Conservation (phyloP, 2,113 vertebrate genomes). For the Pelobates fuscus region DNA sequence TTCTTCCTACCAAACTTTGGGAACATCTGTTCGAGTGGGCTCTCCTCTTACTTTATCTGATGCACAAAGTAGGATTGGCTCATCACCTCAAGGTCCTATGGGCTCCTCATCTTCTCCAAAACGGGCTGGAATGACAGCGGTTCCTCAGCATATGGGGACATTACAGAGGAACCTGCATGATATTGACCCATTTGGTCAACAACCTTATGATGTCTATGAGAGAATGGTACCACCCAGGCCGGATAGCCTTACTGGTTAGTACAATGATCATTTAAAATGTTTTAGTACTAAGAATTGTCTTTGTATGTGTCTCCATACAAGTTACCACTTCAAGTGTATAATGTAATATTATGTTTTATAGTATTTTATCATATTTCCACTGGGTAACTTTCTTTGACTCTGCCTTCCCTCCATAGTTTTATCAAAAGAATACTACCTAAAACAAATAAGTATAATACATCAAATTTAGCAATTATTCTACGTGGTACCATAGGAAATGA, state of each 20-base stretch:
- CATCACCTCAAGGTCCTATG: slow-evolving; percentile 76
- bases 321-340: too few species aligned
- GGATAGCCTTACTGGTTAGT: slow-evolving; percentile 89
- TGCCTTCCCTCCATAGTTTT: too few species aligned
- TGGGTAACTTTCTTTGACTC: too few species aligned
- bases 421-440: too few species aligned
- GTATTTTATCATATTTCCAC: too few species aligned
- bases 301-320: too few species aligned
- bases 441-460: too few species aligned
- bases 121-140: slow-evolving; percentile 84
- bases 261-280: neutral
- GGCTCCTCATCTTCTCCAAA: slow-evolving; percentile 81
- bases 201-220: slow-evolving; percentile 88
- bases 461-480: too few species aligned
- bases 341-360: too few species aligned
- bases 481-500: too few species aligned
- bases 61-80: slow-evolving; percentile 65
- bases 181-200: slow-evolving; percentile 78
- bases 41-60: slow-evolving; percentile 81
- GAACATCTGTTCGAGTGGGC: slow-evolving; percentile 68
- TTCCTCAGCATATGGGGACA: slow-evolving; percentile 87
- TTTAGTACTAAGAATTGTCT: too few species aligned
- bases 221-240: slow-evolving; percentile 89
- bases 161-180: slow-evolving; percentile 80
- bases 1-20: slow-evolving; percentile 75